These are phyloP conservation scores for Callopanchax toddi DNA, from an alignment of 2,113 vertebrate species.

Conservation along the genomic window DNA sequence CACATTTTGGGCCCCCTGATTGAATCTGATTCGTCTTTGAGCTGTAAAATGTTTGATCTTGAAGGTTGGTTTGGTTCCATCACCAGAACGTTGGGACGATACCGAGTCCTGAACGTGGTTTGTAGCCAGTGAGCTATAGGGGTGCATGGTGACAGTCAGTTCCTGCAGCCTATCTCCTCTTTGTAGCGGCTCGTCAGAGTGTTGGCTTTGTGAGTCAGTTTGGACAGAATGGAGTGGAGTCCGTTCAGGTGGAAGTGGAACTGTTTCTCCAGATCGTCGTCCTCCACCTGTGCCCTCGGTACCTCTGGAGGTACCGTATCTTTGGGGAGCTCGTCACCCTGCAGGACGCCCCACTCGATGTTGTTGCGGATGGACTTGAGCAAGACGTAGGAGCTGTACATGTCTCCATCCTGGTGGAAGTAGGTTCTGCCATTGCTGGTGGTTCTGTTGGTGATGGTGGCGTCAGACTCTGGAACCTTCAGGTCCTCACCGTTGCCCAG, in stretches of 20 bases:
- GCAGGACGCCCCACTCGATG: slow-evolving; percentile 92
- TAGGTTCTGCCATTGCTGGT: neutral
- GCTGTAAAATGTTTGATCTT: no score
- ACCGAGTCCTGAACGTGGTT: no score
- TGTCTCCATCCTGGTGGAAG: slow-evolving; percentile 81
- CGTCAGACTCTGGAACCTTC: slow-evolving; percentile 20
- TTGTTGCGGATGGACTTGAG: slow-evolving; percentile 93
- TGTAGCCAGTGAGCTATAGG: no score
- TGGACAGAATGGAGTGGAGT: slow-evolving; percentile 87
- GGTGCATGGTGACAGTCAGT: no score
- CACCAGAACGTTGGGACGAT: no score
- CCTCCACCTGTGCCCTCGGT: slow-evolving; percentile 73
- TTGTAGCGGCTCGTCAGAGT: slow-evolving; percentile 93
- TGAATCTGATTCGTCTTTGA: no score
- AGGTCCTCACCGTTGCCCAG: slow-evolving; percentile 75
- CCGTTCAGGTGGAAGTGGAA: slow-evolving; percentile 92
- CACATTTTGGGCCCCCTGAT: no score
- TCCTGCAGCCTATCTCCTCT: slow-evolving; percentile 90
- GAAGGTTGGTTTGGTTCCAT: no score
- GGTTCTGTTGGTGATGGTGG: no score
- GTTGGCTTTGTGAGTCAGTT: slow-evolving; percentile 91
- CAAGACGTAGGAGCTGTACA: slow-evolving; percentile 91
- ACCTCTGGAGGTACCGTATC: slow-evolving; percentile 73
- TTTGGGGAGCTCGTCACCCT: slow-evolving; percentile 82
- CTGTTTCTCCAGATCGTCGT: slow-evolving; percentile 88